Evolutionary conservation across 2,797 vertebrate genomes (phyloP), one percentile per base, ranked within the genome.

Genomic region (Pelodytes ibericus): DNA sequence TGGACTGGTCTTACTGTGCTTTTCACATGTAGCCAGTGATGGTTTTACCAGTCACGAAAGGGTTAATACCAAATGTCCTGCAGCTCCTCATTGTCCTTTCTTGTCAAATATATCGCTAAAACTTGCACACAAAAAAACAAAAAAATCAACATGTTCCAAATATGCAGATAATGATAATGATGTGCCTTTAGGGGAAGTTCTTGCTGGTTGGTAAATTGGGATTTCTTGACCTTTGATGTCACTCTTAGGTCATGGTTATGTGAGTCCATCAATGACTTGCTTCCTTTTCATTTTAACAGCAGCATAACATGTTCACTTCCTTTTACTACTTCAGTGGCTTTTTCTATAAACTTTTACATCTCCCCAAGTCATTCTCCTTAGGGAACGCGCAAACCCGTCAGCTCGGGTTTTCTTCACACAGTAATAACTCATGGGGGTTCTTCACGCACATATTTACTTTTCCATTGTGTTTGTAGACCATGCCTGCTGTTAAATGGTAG

Each of bases 161-260:
- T 70, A 70, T 71, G 67, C 57, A 76, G 58, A 76, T 76, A 57
- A 71, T 70, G n/a, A n/a, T n/a, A 75, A 68, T 70, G 59, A 71
- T 13, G 13, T 56, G 60, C 57, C 65, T 61, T 26, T 41, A 22
- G 74, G 74, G 66, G 22, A 16, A 62, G 31, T 44, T 30, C 58
- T 62, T 30, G 3, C 39, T 56, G 65, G 58, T 49, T 69, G 74
- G 60, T 49, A 70, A 62, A 75, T 56, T 71, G 36, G 56, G n/a
- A 67, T 70, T 41, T 22, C 16, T 20, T n/a, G 39, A 72, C 62
- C 69, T 72, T 51, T 67, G 22, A 47, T 39, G 33, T 47, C 24
- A 13, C 29, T n/a, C n/a, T 66, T 66, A 61, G 62, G 69, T 72
- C 69, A 67, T 67, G 70, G 70, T 27, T 29, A 53, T 67, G 53